A percentile compares a stretch with the other conserved stretches of the same genome.
phyloP scores from a whole-genome alignment of 2,797 vertebrate genomes.

The Distichodus sexfasciatus region DNA sequence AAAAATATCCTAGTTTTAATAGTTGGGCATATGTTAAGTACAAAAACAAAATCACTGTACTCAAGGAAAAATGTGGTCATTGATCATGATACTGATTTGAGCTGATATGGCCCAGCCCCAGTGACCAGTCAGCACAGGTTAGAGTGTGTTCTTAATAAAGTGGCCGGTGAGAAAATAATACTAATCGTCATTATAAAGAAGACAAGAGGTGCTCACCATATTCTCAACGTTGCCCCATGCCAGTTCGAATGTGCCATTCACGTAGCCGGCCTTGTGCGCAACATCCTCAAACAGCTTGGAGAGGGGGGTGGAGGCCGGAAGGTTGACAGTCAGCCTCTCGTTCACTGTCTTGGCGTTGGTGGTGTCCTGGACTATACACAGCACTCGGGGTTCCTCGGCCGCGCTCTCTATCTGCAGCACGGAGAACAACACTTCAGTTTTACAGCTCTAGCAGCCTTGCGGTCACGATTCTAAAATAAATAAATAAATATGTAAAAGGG shows the following conservation, averaged over 20 bases:
- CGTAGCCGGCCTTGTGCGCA: conserved; percentile 90
- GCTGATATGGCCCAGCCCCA: too few species aligned
- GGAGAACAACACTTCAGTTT: neutral
- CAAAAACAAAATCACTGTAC: too few species aligned
- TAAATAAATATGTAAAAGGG: neutral
- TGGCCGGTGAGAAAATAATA: too few species aligned
- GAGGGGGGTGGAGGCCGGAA: conserved; percentile 91
- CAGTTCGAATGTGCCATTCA: conserved; percentile 88
- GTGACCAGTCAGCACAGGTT: too few species aligned
- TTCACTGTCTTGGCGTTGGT: conserved; percentile 90
- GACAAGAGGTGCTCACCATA: conserved; percentile 68
- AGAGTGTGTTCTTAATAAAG: too few species aligned
- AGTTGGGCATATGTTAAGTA: too few species aligned
- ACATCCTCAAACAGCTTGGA: conserved; percentile 88
- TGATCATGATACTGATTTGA: too few species aligned
- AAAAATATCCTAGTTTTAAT: too few species aligned
- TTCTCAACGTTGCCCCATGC: conserved; percentile 78
- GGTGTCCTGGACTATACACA: conserved; percentile 97
- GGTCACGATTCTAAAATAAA: too few species aligned
- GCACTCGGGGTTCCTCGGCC: conserved; percentile 93
- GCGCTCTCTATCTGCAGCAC: conserved; percentile 91
- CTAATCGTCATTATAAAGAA: too few species aligned
- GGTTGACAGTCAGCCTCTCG: conserved; percentile 90
- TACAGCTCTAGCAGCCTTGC: too few species aligned
- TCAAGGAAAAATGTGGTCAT: too few species aligned